A percentile compares a stretch with the other conserved stretches of the same genome.
These are phyloP conservation scores for Mesochorus sp. DNA, from an alignment of 2,888 invertebrate species.

Conservation along the genomic window DNA sequence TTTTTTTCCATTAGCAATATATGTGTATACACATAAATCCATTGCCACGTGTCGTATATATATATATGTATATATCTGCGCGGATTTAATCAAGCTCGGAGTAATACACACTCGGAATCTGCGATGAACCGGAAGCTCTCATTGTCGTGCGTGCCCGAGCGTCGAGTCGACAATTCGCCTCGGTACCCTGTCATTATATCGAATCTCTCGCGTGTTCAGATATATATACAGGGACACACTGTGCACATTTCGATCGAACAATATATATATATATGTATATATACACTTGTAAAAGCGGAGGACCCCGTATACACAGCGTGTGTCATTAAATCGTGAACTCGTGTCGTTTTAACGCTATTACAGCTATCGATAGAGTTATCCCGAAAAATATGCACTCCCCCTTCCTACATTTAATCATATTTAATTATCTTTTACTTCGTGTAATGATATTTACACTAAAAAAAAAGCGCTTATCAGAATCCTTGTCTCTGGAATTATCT, in stretches of 20 bases:
- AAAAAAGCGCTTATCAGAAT: no score
- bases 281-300: no score
- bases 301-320: no score
- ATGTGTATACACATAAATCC: slow-evolving; percentile 7
- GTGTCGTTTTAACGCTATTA: not conserved
- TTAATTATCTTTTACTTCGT: no score
- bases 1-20: not conserved
- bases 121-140: slow-evolving; percentile 45
- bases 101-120: slow-evolving; percentile 37
- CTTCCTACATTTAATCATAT: no score
- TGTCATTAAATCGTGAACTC: not conserved
- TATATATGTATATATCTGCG: not conserved
- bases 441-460: no score
- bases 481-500: no score
- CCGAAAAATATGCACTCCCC: no score
- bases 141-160: slow-evolving; percentile 30
- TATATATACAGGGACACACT: not conserved
- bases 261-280: no score
- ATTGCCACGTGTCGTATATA: not conserved
- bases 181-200: slow-evolving; percentile 3
- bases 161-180: slow-evolving; percentile 27
- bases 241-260: not conserved
- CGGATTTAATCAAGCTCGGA: slow-evolving; percentile 1
- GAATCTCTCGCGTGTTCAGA: not conserved
- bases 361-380: not conserved